Evolutionary conservation across 2,888 invertebrate genomes (phyloP), one percentile per base, ranked within the genome.

Genomic region (Mimas tiliae): DNA sequence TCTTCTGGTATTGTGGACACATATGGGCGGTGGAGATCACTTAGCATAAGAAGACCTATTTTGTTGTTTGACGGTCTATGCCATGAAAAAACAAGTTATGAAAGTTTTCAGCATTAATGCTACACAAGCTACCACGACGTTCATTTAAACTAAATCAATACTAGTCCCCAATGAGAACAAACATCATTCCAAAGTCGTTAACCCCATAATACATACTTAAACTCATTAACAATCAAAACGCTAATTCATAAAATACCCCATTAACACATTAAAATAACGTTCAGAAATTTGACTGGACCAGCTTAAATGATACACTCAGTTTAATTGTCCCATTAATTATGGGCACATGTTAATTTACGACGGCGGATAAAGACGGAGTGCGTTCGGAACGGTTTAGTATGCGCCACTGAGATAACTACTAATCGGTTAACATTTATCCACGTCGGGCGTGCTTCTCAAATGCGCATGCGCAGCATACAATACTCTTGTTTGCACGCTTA

Each of bases 311-410:
- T 73, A 73, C 73, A 75, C 75, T 72, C 72, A 64, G 72, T 75
- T 76, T 75, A 74, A 75, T 75, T 74, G 65, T 55, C 68, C 68
- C 75, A 74, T 73, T 75, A 76, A 76, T 74, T 73, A 71, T 67
- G 50, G 69, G 67, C 70, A 72, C 73, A 69, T 73, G 75, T 76
- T 73, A 74, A 76, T 74, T 73, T 75, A 75, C 73, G 74, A 73
- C 70, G 66, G 45, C 42, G 52, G 52, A 52, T 42, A 51, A 51
- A 53, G 66, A 66, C 66, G 66, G 58, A 68, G 64, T 65, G 67
- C 70, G 65, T 73, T 71, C 66, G 68, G 63, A 70, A 70, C 69
- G 70, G 74, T 74, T 74, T 70, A 71, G 70, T 74, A 67, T 67
- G 68, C 62, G 66, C 70, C 67, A 67, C 69, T 70, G 64, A 69